Conservation (phyloP, 2,113 vertebrate species). For the Nematolebias whitei region DNA sequence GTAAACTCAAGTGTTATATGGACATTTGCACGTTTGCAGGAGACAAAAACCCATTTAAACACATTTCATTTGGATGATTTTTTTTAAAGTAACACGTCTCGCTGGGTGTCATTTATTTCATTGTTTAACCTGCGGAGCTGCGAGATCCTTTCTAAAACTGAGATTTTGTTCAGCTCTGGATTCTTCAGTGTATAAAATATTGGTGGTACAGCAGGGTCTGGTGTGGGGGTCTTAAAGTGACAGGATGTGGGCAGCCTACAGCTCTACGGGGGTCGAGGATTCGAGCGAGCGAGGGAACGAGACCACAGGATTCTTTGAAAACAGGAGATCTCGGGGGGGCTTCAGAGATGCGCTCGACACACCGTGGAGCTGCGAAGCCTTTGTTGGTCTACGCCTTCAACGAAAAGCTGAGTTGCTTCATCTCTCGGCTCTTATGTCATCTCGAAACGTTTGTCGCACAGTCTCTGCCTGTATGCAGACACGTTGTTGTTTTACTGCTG, state of each 20-base stretch:
- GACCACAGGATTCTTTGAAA: conserved; percentile 82
- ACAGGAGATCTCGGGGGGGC: conserved; percentile 75
- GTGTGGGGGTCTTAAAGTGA: conserved; percentile 59
- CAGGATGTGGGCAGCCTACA: conserved; percentile 77
- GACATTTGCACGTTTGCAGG: too few relatives aligned
- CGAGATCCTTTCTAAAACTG: too few relatives aligned
- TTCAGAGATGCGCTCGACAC: conserved; percentile 53
- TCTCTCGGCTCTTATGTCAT: conserved; percentile 2
- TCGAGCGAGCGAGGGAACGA: conserved; percentile 52
- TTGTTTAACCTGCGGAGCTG: too few relatives aligned
- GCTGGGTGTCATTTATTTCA: too few relatives aligned
- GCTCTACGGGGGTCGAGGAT: conserved; percentile 54
- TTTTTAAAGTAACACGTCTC: too few relatives aligned
- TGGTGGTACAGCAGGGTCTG: conserved; percentile 25
- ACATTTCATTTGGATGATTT: too few relatives aligned
- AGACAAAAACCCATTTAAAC: too few relatives aligned
- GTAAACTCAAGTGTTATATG: too few relatives aligned
- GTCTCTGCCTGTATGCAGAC: too few relatives aligned
- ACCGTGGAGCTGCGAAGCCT: conserved; percentile 20
- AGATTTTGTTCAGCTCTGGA: conserved; percentile 1
- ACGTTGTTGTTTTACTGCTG: too few relatives aligned
- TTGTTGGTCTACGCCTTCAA: conserved; percentile 38
- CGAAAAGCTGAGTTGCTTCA: conserved; percentile 1
- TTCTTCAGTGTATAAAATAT: too few relatives aligned
- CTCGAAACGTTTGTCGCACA: not conserved